phyloP scores from a whole-genome alignment of 2,113 vertebrate species.

The Chamaetylas fuelleborni region DNA sequence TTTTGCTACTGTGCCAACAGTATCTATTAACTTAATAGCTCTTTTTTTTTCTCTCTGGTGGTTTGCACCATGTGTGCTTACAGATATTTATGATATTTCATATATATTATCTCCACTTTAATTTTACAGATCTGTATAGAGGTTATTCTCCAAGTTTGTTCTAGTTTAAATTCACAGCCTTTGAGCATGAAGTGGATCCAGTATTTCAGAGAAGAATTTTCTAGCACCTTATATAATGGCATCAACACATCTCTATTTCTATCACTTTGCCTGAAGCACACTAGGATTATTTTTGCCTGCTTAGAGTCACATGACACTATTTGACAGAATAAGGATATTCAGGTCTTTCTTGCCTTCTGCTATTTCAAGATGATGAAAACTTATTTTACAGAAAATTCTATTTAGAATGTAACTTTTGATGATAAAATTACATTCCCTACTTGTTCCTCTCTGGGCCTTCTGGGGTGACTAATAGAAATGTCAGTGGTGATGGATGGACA shows the following conservation, averaged over 20 bases:
- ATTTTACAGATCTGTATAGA: background rate
- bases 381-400: background rate
- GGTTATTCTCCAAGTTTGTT: slow-evolving; percentile 15
- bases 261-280: slow-evolving; percentile 21
- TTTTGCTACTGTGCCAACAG: background rate
- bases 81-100: slow-evolving; percentile 1
- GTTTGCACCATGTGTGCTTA: background rate
- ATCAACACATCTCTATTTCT: slow-evolving; percentile 36
- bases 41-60: background rate
- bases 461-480: background rate
- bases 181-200: background rate
- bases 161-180: slow-evolving; percentile 13
- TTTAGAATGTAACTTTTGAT: background rate
- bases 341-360: slow-evolving; percentile 28
- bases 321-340: slow-evolving; percentile 34
- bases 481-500: background rate
- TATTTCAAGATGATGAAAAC: slow-evolving; percentile 4
- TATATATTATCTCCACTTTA: background rate
- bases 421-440: background rate
- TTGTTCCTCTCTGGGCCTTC: background rate
- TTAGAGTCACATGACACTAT: background rate
- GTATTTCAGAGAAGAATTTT: slow-evolving; percentile 32
- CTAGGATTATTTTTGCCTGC: slow-evolving; percentile 45
- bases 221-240: slow-evolving; percentile 36
- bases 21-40: background rate